A percentile compares a stretch with the other conserved stretches of the same genome.
Conservation (phyloP, 2,888 invertebrate genomes). For the Synergus laeviventris region DNA sequence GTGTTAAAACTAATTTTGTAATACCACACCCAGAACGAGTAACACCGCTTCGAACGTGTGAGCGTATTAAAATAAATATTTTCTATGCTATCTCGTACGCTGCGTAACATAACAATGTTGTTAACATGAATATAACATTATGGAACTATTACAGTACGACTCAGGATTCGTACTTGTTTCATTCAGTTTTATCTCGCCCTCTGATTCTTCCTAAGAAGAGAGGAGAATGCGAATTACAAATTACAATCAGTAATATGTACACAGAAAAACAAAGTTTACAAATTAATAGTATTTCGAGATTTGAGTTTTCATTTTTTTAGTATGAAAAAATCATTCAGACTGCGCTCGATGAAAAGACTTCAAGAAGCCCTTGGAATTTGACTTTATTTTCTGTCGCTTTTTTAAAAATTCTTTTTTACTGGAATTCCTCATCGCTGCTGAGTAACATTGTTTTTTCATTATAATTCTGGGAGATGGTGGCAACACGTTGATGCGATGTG, state of each 20-base stretch:
- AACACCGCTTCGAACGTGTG: conserved; percentile 63
- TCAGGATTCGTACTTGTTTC: conserved; percentile 19
- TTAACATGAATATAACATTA: conserved; percentile 65
- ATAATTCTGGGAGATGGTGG: conserved; percentile 90
- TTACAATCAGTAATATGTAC: conserved; percentile 28
- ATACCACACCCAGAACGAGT: conserved; percentile 66
- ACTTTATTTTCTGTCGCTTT: conserved; percentile 22
- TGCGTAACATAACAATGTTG: conserved; percentile 65
- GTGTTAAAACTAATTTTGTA: conserved; percentile 51
- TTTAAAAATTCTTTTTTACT: conserved; percentile 75
- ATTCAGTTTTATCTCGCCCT: conserved; percentile 10
- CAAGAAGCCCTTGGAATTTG: conserved; percentile 9
- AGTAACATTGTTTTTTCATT: conserved; percentile 97
- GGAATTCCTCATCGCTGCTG: conserved; percentile 97
- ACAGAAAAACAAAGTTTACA: conserved; percentile 23
- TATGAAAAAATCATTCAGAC: conserved; percentile 27
- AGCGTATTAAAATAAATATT: conserved; percentile 74
- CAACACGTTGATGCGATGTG: conserved; percentile 84
- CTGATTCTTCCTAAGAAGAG: conserved; percentile 1
- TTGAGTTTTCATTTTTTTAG: conserved; percentile 24
- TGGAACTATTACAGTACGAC: conserved; percentile 59
- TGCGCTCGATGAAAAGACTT: conserved; percentile 19
- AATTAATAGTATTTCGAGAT: conserved; percentile 35
- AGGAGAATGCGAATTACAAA: conserved; percentile 10
- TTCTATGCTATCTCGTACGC: conserved; percentile 69